Evolutionary conservation across 1,140 invertebrate genomes (phyloP).

Genomic region (Anoplophora glabripennis): DNA sequence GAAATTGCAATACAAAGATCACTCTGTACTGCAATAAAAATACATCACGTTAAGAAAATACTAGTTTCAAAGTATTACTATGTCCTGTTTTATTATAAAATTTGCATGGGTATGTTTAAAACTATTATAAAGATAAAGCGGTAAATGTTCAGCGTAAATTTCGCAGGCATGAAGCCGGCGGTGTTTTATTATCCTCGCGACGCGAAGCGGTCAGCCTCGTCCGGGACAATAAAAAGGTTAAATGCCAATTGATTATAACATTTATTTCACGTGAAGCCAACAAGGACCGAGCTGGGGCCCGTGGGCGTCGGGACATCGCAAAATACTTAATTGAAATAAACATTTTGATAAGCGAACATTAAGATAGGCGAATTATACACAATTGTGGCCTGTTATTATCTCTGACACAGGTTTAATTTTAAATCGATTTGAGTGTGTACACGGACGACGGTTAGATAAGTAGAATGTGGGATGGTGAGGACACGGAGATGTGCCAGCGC

Average conservation of each 20-base stretch:
- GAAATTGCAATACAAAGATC: too few relatives aligned
- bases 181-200: too few relatives aligned
- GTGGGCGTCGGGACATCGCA: conserved; percentile 40
- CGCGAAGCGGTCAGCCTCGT: too few relatives aligned
- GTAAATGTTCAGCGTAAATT: too few relatives aligned
- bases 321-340: conserved; percentile 50
- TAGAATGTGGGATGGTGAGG: conserved; percentile 16
- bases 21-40: too few relatives aligned
- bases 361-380: conserved; percentile 44
- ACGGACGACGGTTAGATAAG: conserved; percentile 24
- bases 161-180: too few relatives aligned
- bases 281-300: conserved; percentile 17
- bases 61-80: too few relatives aligned
- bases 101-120: too few relatives aligned
- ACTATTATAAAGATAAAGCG: too few relatives aligned
- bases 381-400: conserved; percentile 40
- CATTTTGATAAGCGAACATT: conserved; percentile 46
- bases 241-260: conserved; percentile 39
- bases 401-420: conserved; percentile 46
- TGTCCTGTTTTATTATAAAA: too few relatives aligned
- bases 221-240: conserved; percentile 8
- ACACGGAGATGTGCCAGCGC: conserved; percentile 13
- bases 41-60: too few relatives aligned
- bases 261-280: conserved; percentile 28
- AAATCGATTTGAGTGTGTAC: conserved; percentile 45